Percentiles rank a stretch among this genome's conserved stretches.
Evolutionary conservation across 2,888 invertebrate genomes (phyloP).

Genomic region (Troglohyphantes excavatus): DNA sequence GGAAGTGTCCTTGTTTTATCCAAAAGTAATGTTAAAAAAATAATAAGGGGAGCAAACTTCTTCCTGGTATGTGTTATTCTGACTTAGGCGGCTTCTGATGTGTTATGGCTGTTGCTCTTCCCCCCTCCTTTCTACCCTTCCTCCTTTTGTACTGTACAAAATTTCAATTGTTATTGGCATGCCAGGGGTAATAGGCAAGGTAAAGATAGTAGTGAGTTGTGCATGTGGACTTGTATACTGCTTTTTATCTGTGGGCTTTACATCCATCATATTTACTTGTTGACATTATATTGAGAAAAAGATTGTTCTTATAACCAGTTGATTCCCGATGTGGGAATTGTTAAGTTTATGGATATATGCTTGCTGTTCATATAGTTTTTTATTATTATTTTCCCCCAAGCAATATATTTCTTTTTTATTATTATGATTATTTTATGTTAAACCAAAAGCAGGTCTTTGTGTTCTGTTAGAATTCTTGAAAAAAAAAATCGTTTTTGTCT

Average conservation of each 20-base stretch:
- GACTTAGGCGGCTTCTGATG: constrained; percentile 51
- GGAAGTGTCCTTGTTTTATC: constrained; percentile 72
- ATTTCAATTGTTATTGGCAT: constrained; percentile 51
- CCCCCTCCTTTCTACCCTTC: constrained; percentile 57
- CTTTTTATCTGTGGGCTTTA: constrained; percentile 68
- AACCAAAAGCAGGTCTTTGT: constrained; percentile 15
- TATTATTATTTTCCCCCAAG: constrained; percentile 19
- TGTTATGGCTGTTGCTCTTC: constrained; percentile 72
- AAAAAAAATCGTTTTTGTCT: constrained; percentile 35
- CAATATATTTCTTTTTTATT: constrained; percentile 49
- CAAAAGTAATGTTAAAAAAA: constrained; percentile 5
- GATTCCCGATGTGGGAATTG: constrained; percentile 65
- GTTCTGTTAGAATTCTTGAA: constrained; percentile 25
- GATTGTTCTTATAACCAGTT: constrained; percentile 73
- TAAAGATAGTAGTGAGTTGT: constrained; percentile 19
- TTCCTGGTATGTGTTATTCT: constrained; percentile 62
- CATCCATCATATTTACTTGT: constrained; percentile 74
- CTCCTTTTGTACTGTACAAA: constrained; percentile 54
- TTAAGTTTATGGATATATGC: constrained; percentile 77
- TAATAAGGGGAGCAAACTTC: constrained; percentile 75
- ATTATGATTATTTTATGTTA: constrained; percentile 44
- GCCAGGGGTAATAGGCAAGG: constrained; percentile 26
- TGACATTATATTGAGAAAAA: constrained; percentile 59
- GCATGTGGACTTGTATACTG: constrained; percentile 64
- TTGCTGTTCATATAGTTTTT: constrained; percentile 67